These are phyloP conservation scores for Gymnarchus niloticus DNA, from an alignment of 2,113 vertebrate species.

Conservation along the genomic window DNA sequence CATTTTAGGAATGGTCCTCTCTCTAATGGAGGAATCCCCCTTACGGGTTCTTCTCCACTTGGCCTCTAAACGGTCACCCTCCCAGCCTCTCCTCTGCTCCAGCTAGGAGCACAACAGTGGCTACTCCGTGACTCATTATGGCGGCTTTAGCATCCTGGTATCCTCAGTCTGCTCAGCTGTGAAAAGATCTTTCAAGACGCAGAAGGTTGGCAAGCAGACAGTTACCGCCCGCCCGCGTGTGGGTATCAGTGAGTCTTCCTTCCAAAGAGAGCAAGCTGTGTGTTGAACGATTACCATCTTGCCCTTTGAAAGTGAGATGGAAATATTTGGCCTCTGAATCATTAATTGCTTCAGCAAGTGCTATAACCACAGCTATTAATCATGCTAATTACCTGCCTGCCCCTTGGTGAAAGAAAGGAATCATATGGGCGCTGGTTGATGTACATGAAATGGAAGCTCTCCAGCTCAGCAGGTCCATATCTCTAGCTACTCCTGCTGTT, in stretches of 20 bases:
- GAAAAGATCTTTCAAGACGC: background rate
- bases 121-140: background rate
- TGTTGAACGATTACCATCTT: constrained; percentile 38
- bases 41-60: background rate
- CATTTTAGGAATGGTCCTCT: too few species aligned
- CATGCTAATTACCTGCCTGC: constrained; percentile 51
- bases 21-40: too few species aligned
- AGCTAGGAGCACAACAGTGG: too few species aligned
- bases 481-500: constrained; percentile 17
- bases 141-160: background rate
- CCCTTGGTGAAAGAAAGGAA: constrained; percentile 14
- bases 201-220: background rate
- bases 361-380: constrained; percentile 46
- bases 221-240: background rate
- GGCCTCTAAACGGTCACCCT: too few species aligned
- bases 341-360: constrained; percentile 49
- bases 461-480: background rate
- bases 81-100: background rate
- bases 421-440: background rate
- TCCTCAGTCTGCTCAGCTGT: background rate
- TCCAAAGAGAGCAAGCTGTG: constrained; percentile 23
- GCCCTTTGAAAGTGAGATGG: constrained; percentile 40
- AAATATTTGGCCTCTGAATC: constrained; percentile 43
- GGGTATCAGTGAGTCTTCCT: constrained; percentile 13
- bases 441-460: constrained; percentile 9